Conservation (phyloP, 2,113 vertebrate genomes). For the Cyanoramphus novaezelandiae region DNA sequence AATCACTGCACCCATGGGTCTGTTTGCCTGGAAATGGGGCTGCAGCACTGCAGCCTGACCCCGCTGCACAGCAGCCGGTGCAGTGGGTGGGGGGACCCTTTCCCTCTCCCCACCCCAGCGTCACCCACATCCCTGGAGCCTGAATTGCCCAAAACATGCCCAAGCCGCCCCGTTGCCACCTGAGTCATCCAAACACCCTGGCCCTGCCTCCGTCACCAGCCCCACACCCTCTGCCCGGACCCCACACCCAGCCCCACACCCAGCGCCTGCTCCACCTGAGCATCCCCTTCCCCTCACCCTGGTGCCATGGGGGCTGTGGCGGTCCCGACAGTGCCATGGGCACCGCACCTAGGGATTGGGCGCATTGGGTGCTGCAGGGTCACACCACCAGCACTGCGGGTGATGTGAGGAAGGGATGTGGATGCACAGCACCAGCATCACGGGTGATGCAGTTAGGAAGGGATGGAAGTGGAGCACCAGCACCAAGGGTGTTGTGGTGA, state of each 20-base stretch:
- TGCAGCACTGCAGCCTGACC: background rate
- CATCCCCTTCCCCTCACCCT: background rate
- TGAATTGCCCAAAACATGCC: background rate
- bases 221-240: background rate
- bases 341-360: accelerated
- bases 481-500: background rate
- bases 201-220: background rate
- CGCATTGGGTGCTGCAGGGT: accelerated
- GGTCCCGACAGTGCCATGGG: accelerated
- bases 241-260: background rate
- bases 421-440: accelerated
- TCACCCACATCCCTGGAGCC: background rate
- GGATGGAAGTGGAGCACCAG: background rate
- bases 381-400: accelerated
- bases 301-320: accelerated
- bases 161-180: background rate
- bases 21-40: background rate
- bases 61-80: accelerated
- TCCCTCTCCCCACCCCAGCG: background rate
- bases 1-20: background rate
- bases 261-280: accelerated
- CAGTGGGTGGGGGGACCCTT: background rate
- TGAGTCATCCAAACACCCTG: background rate
- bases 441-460: background rate
- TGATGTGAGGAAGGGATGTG: background rate